A percentile compares a stretch with the other conserved stretches of the same genome.
These are phyloP conservation scores for Sphinx pinastri DNA, from an alignment of 2,888 invertebrate genomes.

Conservation along the genomic window DNA sequence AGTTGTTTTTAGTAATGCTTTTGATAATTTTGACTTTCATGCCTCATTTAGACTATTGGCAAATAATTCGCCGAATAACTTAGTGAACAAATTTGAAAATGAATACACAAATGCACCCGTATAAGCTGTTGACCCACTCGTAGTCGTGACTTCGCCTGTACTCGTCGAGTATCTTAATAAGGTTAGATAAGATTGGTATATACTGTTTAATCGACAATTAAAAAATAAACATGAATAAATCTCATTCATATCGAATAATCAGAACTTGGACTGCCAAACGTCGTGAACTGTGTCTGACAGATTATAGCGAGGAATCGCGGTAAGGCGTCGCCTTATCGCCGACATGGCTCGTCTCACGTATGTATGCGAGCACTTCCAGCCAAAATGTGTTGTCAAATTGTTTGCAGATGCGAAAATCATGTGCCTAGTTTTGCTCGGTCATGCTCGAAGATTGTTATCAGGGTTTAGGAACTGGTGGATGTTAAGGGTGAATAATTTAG, in stretches of 20 bases:
- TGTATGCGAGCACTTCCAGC: slow-evolving; percentile 20
- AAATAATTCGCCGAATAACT: no score
- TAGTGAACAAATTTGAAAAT: no score
- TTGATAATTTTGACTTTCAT: no score
- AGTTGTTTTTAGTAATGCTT: no score
- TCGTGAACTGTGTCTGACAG: slow-evolving; percentile 13
- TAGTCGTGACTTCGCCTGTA: no score
- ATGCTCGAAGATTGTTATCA: slow-evolving; percentile 8
- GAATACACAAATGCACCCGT: no score
- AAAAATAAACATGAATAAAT: not conserved
- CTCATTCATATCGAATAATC: not conserved
- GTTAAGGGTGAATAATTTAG: no score
- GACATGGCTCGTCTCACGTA: not conserved
- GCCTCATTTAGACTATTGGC: no score
- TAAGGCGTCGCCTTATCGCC: slow-evolving; percentile 11
- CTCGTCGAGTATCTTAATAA: no score
- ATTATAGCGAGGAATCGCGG: slow-evolving; percentile 12
- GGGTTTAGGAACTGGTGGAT: not conserved
- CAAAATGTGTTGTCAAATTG: slow-evolving; percentile 23
- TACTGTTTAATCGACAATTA: not conserved
- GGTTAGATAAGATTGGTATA: no score
- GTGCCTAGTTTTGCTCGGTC: slow-evolving; percentile 22
- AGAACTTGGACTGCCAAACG: slow-evolving; percentile 17
- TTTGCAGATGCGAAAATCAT: slow-evolving; percentile 18
- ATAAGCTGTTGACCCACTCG: no score